Conservation (phyloP, 2,113 vertebrate genomes). For the Raja brachyura region DNA sequence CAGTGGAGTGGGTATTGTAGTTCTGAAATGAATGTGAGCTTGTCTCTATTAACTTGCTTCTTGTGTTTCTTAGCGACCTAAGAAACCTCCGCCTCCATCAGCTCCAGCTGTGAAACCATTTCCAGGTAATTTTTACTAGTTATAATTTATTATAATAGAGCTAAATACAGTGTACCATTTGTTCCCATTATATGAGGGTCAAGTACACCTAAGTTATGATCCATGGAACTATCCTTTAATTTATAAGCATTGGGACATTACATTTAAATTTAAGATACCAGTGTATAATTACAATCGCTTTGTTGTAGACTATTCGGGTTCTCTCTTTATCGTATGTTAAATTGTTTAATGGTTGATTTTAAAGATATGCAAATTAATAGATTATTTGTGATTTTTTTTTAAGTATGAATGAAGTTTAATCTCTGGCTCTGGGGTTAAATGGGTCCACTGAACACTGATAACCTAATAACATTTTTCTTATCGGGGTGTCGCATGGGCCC, state of each 20-base stretch:
- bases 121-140: constrained; percentile 65
- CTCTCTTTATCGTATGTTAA: neutral
- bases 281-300: neutral
- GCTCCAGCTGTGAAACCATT: constrained; percentile 76
- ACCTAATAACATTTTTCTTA: neutral
- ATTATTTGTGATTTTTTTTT: neutral
- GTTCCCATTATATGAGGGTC: neutral
- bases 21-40: neutral
- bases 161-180: neutral
- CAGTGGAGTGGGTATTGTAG: neutral
- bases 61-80: constrained; percentile 79
- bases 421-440: neutral
- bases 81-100: constrained; percentile 91
- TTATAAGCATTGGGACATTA: neutral
- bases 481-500: neutral
- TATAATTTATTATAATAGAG: neutral
- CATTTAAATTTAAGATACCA: neutral
- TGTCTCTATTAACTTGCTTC: constrained; percentile 39
- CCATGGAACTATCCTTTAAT: neutral
- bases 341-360: neutral
- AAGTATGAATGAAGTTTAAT: neutral
- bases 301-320: neutral
- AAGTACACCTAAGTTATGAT: neutral
- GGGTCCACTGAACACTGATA: neutral
- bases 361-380: neutral